Evolutionary conservation across 2,888 invertebrate species (phyloP), one percentile per base, ranked within the genome.

Genomic region (Aphodius sticticus): DNA sequence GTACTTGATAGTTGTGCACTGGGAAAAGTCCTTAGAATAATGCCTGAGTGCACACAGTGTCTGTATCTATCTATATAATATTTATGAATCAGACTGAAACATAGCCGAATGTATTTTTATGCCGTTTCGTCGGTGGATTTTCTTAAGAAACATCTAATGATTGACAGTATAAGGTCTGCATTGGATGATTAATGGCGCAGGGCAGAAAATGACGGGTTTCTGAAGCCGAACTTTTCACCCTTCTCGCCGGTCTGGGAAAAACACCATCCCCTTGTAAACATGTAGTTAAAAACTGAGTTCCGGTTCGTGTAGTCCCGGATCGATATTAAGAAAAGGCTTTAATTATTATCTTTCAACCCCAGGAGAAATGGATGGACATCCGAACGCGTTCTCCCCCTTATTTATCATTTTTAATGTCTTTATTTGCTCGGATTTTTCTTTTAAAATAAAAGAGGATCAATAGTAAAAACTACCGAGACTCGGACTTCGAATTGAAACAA

Each of bases 171-270:
- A 53, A 53, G 53, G 53, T 53, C 53, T 53, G 53, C 53, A 53
- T 53, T 53, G 53, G 53, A 53, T 53, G 53, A 53, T 53, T 53
- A 53, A 53, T 53, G 53, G 53, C 12, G 9, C 12, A 9, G 12
- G 12, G 53, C 88, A 87, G 87, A 88, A 88, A 89, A 88, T 88
- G 88, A 88, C 88, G 88, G 87, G 53, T 88, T 88, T 86, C 87
- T 85, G 53, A 85, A 87, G 85, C 87, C 85, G 85, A 87, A 87
- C 84, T 85, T 85, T 86, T 84, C 85, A 84, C 84, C 85, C 83
- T 82, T 85, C 85, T 83, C 85, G 84, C 83, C 85, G 83, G 82
- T 26, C 76, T 72, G 76, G 79, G 81, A 81, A 82, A 83, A 82
- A 81, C 81, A 79, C 81, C 81, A 70, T 74, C 76, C 81, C 80